Evolutionary conservation across 2,888 invertebrate genomes (phyloP), one percentile per base, ranked within the genome.

Genomic region (Mythimna ferrago): DNA sequence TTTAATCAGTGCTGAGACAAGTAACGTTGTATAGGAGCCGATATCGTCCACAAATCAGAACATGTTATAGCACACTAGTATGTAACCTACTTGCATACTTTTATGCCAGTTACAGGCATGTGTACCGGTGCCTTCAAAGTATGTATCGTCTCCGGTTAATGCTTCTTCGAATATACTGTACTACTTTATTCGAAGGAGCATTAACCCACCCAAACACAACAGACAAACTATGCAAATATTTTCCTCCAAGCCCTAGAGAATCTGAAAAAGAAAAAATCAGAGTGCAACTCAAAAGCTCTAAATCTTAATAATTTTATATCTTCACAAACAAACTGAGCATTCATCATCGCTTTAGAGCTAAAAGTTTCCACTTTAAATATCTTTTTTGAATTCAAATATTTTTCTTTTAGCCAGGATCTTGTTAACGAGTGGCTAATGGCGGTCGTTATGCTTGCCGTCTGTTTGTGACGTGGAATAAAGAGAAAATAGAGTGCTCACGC

Each of bases 371-470:
- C 58, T 70, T 48, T 58, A 71, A 78, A 76, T 63, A 70, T 69
- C 10, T 75, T 81, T 75, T 76, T 81, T 74, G 44, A 64, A 74
- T 76, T 66, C 64, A 78, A 78, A 81, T 73, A 84, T 79, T 83
- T 76, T 81, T 83, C 68, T 72, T 86, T 85, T 86, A 87, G 71
- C 62, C 32, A 70, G 66, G 71, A 83, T 82, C 73, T 69, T 83
- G 73, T 78, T 86, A 89, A 87, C 84, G 86, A 87, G 87, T 85
- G 87, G 86, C 86, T 89, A 89, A 90, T 89, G 89, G 87, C 83
- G 78, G 84, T 83, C 83, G 79, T 88, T 86, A 82, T 63, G 51
- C 44, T 56, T 58, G 83, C 79, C 78, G 78, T 76, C 80, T 78
- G 76, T 62, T 51, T 71, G 10, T 54, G 10, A 26, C 62, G 63